Base-by-base conservation (phyloP, 2,113 vertebrate genomes). In the Pomatorhinus ruficollis region DNA sequence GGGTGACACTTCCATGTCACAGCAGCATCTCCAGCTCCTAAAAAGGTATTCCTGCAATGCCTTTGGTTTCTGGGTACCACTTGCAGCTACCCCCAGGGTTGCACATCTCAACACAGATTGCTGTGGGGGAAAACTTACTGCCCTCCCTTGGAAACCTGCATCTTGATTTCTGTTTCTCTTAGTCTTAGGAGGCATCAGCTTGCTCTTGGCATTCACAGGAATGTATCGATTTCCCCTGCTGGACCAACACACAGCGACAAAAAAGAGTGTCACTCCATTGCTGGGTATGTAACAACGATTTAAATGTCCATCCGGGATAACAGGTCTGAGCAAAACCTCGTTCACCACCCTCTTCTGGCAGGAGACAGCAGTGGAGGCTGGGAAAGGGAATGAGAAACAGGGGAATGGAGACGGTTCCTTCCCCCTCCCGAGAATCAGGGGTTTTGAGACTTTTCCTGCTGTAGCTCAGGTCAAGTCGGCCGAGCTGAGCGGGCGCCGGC, bases 401-500 rank as follows among this genome's bases (percentile, higher is more conserved):
- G 9, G 19, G 60, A 47, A 65, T 0, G 21, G 45, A 28, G 30
- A 71, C n/a, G 15, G 18, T 40, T 30, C 63, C 49, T 83, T n/a
- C 59, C 45, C 63, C 52, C 27, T 44, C 12, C 63, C 40, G 44
- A 54, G 6, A 40, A 80, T 27, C 20, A 17, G 42, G 60, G 42
- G 0, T 66, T 78, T 78, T 31, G 28, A 39, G 77, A 12, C 10
- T 2, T 69, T 81, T 70, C 31, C 53, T 61, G 76, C 53, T 9
- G 15, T 2, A 2, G 61, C 45, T 88, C 27, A 5, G 76, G 39
- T 47, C 89, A 83, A 70, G 60, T 17, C 0, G 1, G 82, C 45
- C 0, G 0, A 52, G 63, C 30, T 2, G 6, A 57, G 35, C 2
- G 1, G 60, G 44, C 0, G 1, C n/a, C 1, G 0, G 54, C 0